Evolutionary conservation across 2,888 invertebrate species (phyloP).

Genomic region (Eulithis prunata): DNA sequence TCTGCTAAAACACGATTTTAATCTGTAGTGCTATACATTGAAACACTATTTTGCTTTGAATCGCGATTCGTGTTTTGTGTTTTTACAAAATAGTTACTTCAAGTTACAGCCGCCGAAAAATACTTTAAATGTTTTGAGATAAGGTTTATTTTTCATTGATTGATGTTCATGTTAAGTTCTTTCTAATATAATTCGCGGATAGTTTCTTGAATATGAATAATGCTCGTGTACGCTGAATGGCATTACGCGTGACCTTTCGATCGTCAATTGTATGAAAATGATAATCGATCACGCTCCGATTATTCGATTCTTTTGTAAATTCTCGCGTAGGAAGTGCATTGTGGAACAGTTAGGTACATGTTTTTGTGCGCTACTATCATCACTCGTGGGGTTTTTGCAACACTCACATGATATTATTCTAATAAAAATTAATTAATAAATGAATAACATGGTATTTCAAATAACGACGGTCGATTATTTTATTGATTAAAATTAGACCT

Average conservation of each 20-base stretch:
- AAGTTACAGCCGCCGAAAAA: constrained; percentile 41
- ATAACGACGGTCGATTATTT: too few relatives aligned
- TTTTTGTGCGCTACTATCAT: constrained; percentile 16
- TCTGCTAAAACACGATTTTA: constrained; percentile 60
- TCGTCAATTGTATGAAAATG: constrained; percentile 79
- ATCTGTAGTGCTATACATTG: constrained; percentile 55
- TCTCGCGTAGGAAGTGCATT: constrained; percentile 48
- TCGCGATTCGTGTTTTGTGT: constrained; percentile 21
- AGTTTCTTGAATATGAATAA: constrained; percentile 72
- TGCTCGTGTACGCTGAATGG: constrained; percentile 70
- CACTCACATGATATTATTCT: neutral
- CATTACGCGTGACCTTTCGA: constrained; percentile 82
- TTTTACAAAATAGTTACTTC: constrained; percentile 57
- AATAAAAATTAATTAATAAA: too few relatives aligned
- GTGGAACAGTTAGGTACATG: constrained; percentile 18
- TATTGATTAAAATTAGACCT: too few relatives aligned
- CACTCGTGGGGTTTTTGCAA: constrained; percentile 19
- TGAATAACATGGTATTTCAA: too few relatives aligned
- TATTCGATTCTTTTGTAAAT: constrained; percentile 66
- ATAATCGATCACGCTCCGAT: constrained; percentile 77
- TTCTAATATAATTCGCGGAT: constrained; percentile 54
- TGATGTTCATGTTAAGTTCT: constrained; percentile 40
- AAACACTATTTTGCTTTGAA: constrained; percentile 34
- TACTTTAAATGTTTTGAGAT: constrained; percentile 41
- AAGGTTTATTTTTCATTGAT: constrained; percentile 44